Evolutionary conservation across 2,797 vertebrate species (phyloP).

Genomic region (Tapera naevia): DNA sequence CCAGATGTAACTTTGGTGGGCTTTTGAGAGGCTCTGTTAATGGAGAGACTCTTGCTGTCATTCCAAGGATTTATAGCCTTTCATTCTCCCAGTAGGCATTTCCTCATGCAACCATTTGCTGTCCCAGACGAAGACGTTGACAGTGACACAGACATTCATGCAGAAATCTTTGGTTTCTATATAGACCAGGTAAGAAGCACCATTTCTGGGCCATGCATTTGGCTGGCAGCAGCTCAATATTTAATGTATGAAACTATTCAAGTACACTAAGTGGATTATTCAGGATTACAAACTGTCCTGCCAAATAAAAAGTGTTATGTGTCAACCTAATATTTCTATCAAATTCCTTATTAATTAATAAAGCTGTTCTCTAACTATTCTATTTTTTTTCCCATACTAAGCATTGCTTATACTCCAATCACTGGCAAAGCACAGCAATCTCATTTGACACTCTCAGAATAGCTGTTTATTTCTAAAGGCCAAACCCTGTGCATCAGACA

Average conservation of each 20-base stretch:
- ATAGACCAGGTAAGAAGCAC: not conserved
- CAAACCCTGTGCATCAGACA: not conserved
- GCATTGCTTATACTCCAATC: not conserved
- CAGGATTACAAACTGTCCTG: not conserved
- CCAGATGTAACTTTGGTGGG: not conserved
- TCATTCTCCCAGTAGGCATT: not conserved
- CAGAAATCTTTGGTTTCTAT: not conserved
- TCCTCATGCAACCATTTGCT: not conserved
- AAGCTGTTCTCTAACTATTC: not conserved
- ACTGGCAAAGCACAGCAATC: not conserved
- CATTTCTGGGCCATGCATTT: not conserved
- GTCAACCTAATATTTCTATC: not conserved
- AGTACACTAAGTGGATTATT: not conserved
- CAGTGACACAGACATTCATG: not conserved
- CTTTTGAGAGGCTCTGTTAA: not conserved
- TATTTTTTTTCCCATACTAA: not conserved
- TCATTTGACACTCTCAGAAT: not conserved
- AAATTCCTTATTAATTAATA: not conserved
- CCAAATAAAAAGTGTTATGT: not conserved
- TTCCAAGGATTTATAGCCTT: not conserved
- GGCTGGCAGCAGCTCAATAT: not conserved
- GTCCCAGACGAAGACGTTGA: not conserved
- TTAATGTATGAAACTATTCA: too few relatives aligned
- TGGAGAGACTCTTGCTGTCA: not conserved
- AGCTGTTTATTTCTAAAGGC: not conserved